A percentile compares a stretch with the other conserved stretches of the same genome.
These are phyloP conservation scores for Parazoanthus swiftii DNA, from an alignment of 92 coral and sea anemone genomes.

Conservation along the genomic window DNA sequence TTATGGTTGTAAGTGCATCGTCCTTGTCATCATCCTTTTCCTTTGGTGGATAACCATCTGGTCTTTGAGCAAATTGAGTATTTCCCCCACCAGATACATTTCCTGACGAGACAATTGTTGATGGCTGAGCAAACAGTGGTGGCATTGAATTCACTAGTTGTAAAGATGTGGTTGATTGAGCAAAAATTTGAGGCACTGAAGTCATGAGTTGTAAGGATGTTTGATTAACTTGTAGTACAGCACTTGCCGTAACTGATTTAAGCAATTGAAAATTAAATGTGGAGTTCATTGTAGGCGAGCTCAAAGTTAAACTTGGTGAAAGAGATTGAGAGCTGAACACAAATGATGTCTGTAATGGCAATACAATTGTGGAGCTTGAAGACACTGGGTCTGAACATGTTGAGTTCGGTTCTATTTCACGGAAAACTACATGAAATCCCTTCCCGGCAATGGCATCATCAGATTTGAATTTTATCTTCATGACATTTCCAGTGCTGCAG, in stretches of 20 bases:
- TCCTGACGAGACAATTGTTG: background rate
- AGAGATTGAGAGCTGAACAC: background rate
- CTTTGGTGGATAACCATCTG: background rate
- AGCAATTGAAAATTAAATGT: background rate
- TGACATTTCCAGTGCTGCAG: constrained; percentile 64
- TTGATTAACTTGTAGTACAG: background rate
- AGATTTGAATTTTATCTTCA: constrained; percentile 63
- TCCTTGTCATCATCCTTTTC: constrained; percentile 51
- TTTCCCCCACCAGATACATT: background rate
- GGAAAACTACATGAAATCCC: constrained; percentile 64
- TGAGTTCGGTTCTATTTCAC: constrained; percentile 55
- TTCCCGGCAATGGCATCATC: constrained; percentile 72
- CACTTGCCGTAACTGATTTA: background rate
- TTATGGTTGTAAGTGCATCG: constrained; percentile 69
- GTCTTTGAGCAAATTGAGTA: background rate
- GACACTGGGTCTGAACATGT: constrained; percentile 59
- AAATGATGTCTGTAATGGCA: constrained; percentile 42
- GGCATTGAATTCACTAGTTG: background rate
- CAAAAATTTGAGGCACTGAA: background rate
- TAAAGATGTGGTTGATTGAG: background rate
- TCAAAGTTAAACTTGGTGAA: constrained; percentile 13
- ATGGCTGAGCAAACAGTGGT: constrained; percentile 2
- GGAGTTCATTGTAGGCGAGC: constrained; percentile 12
- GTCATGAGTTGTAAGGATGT: background rate
- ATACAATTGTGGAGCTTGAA: constrained; percentile 43